Percentiles rank a stretch among this genome's conserved stretches.
Conservation (phyloP, 2,888 invertebrate species). For the Drosophila basisetae region DNA sequence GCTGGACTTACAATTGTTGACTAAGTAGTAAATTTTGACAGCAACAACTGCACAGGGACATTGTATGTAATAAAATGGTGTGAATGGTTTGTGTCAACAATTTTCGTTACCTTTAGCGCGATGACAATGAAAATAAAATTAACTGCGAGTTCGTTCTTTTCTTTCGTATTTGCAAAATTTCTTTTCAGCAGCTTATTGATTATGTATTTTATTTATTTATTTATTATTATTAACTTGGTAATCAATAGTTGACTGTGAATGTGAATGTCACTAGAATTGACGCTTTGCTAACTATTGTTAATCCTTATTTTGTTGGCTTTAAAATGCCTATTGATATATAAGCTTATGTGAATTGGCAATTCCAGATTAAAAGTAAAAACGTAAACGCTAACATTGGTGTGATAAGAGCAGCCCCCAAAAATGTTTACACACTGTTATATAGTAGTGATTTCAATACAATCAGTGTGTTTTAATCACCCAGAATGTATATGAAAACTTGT, state of each 20-base stretch:
- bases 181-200: not conserved
- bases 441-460: not conserved
- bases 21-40: constrained; percentile 2
- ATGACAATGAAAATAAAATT: not conserved
- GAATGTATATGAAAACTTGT: not conserved
- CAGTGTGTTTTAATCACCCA: not conserved
- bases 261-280: not conserved
- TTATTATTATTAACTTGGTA: not conserved
- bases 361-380: not conserved
- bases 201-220: not conserved
- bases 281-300: not conserved
- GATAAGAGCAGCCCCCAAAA: constrained; percentile 49
- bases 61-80: not conserved
- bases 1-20: not conserved
- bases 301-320: not conserved
- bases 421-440: constrained; percentile 62
- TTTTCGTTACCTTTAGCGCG: not conserved
- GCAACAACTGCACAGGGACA: not conserved
- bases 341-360: not conserved
- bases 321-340: not conserved
- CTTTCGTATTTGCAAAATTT: not conserved
- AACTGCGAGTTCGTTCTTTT: not conserved
- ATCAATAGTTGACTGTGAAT: not conserved
- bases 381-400: constrained; percentile 1
- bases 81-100: not conserved